Evolutionary conservation across 1,140 invertebrate genomes (phyloP), one percentile per base, ranked within the genome.

Genomic region (Monochamus saltuarius): DNA sequence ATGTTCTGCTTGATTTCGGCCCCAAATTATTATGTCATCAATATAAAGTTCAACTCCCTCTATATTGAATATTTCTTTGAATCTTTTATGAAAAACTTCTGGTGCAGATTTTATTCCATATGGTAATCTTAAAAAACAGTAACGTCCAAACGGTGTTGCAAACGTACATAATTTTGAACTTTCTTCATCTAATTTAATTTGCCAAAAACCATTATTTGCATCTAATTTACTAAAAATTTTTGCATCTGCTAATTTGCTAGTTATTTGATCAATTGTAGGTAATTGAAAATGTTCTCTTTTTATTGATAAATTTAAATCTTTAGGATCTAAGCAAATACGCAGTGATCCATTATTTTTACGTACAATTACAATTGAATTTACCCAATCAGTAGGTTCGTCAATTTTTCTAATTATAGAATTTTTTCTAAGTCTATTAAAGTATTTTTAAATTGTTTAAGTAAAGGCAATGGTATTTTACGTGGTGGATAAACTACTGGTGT

Each of bases 271-370:
- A 29, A 77, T 52, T 2, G 73, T 79, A 8, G 77, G 76, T 16
- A 81, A 67, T 36, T 68, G 70, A 71, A 72, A 76, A 63, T 73
- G 68, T 66, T 74, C 69, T 14, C 77, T 56, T 62, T 73, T 75
- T 10, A 83, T 76, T 11, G 62, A 65, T 60, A 70, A 73, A 70
- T 84, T 83, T 49, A 83, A 68, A 49, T 80, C 73, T 38, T 61
- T 68, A 4, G 81, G 81, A 68, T 84, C 80, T 14, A 84, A 56
- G 65, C 80, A 83, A 34, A 84, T 70, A 49, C 80, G 61, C 10
- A 82, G 43, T 35, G 73, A 61, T 35, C 73, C 73, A 68, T n/a
- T n/a, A n/a, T n/a, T n/a, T n/a, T 80, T 75, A 19, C 71, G 65
- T 14, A 80, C 75, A n/a, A 80, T 65, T 1, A 80, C 77, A 34